These are phyloP conservation scores for Dryobotodes eremita DNA, from an alignment of 2,888 invertebrate species.

Conservation along the genomic window DNA sequence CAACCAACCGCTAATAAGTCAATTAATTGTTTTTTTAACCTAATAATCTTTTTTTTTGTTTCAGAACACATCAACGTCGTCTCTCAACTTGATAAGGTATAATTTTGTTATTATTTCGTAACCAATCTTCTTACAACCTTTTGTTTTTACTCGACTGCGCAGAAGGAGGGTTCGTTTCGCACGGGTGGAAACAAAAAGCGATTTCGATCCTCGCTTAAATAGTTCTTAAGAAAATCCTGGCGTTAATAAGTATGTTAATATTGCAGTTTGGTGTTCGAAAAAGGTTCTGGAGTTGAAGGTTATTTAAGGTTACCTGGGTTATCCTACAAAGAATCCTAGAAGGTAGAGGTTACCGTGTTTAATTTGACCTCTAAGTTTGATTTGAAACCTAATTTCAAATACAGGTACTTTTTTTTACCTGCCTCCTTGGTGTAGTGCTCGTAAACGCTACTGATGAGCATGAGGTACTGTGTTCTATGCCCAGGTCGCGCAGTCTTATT, in stretches of 20 bases:
- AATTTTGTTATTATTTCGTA: constrained; percentile 61
- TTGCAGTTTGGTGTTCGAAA: background rate
- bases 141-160: constrained; percentile 60
- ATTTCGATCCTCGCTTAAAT: constrained; percentile 23
- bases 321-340: background rate
- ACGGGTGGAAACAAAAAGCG: constrained; percentile 40
- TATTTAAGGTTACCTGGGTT: background rate
- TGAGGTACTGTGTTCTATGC: no score
- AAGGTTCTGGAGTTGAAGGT: background rate
- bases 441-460: no score
- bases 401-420: background rate
- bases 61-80: constrained; percentile 52
- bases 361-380: background rate
- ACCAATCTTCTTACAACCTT: constrained; percentile 27
- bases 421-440: no score
- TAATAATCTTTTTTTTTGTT: constrained; percentile 64
- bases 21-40: constrained; percentile 56
- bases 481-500: no score
- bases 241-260: constrained; percentile 29
- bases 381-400: background rate
- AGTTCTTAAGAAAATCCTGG: constrained; percentile 26
- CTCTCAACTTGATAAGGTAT: constrained; percentile 61
- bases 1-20: constrained; percentile 38
- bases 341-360: background rate
- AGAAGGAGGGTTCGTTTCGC: constrained; percentile 49